Evolutionary conservation across 2,797 vertebrate genomes (phyloP), one percentile per base, ranked within the genome.

Genomic region (Sylvilagus floridanus): DNA sequence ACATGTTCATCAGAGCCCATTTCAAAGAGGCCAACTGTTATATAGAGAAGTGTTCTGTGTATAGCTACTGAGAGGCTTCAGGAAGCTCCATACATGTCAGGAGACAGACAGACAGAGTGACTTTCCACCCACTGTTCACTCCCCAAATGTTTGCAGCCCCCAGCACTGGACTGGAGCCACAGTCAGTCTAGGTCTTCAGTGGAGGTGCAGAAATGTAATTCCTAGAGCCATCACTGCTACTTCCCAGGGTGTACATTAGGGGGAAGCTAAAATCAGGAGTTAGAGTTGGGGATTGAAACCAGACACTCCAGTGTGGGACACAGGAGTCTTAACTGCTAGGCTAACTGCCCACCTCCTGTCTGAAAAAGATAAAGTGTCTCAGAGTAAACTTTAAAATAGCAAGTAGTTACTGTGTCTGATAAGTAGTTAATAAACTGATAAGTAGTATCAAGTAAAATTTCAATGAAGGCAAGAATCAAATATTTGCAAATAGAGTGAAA

Each of bases 381-480:
- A 50, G 22, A 62, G 32, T 54, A 68, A 88, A 91, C 50, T 88
- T 91, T 54, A 71, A 95, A 88, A 62, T 75, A 81, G 6, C 5
- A 73, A 57, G 11, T 54, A 62, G 3, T 72, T 91, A 90, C 13
- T 93, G 73, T 65, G 57, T 68, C 42, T 87, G 42, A 68, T 16
- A 91, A 91, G 73, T 91, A 75, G 60, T 81, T 54, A 32, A 2
- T 47, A 60, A 63, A 6, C 57, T 84, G 14, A 50, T 76, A 76
- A 69, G 11, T 24, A 76, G 19, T 17, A 63, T 32, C 26, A 75
- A 57, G 60, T 86, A 73, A 47, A 76, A 50, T n/a, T 54, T 50
- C 32, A 83, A 24, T 76, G 65, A 54, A 84, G 63, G 17, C 26
- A 76, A 65, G 32, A 65, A 12, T n/a, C 26, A 78, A 50, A 65